Conservation (phyloP, 2,797 vertebrate genomes). For the Tolypeutes matacus region DNA sequence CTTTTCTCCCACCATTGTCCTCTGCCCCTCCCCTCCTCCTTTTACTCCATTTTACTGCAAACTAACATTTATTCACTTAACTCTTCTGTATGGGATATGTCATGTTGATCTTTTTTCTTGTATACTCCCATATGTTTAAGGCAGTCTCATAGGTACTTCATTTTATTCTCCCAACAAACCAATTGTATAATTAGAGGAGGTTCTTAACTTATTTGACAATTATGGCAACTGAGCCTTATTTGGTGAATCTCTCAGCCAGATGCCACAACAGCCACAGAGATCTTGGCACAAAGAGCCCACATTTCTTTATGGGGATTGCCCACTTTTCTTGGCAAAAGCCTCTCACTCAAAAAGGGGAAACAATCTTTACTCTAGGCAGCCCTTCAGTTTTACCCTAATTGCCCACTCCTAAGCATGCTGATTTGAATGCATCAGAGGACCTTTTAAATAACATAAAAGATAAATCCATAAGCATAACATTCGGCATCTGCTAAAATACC, state of each 20-base stretch:
- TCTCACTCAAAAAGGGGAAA: not conserved
- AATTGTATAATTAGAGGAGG: not conserved
- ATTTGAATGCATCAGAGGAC: not conserved
- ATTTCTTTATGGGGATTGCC: not conserved
- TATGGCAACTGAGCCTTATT: not conserved
- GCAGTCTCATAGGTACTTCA: not conserved
- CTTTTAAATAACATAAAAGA: constrained; percentile 10
- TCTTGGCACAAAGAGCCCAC: constrained; percentile 20
- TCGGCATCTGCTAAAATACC: constrained; percentile 1
- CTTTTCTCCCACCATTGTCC: not conserved
- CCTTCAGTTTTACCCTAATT: not conserved
- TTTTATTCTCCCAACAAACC: not conserved
- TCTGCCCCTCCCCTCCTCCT: not conserved
- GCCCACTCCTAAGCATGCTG: not conserved
- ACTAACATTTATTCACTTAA: constrained; percentile 54
- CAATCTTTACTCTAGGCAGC: not conserved
- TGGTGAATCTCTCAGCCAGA: not conserved
- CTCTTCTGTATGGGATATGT: not conserved
- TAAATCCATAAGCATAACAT: not conserved
- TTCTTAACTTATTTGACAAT: not conserved
- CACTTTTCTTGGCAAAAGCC: not conserved
- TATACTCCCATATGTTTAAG: not conserved
- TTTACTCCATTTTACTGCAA: constrained; percentile 10
- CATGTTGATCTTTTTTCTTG: not conserved
- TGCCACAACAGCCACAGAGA: not conserved